phyloP scores from a whole-genome alignment of 2,113 vertebrate species.

The Sarotherodon lohbergeri region DNA sequence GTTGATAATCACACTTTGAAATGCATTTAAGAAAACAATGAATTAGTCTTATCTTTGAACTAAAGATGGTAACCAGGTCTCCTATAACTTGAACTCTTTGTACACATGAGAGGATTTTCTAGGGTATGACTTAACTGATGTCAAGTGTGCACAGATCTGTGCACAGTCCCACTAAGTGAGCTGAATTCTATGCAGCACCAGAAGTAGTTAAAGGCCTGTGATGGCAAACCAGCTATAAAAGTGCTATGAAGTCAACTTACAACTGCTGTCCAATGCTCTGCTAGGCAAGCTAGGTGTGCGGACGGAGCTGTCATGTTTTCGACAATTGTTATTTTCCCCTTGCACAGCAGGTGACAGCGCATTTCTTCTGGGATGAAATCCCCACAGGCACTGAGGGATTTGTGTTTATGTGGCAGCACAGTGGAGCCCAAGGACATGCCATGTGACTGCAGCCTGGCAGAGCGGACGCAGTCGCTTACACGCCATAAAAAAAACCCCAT shows the following conservation, averaged over 20 bases:
- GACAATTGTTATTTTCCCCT: slow-evolving; percentile 62
- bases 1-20: background rate
- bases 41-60: background rate
- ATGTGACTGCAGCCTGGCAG: slow-evolving; percentile 37
- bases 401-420: slow-evolving; percentile 57
- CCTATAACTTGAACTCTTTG: background rate
- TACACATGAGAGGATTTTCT: background rate
- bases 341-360: slow-evolving; percentile 53
- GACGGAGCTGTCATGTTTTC: slow-evolving; percentile 52
- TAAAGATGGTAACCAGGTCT: background rate
- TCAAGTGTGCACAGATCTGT: background rate
- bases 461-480: slow-evolving; percentile 15
- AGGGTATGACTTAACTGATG: background rate
- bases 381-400: slow-evolving; percentile 44
- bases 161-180: background rate
- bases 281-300: slow-evolving; percentile 10
- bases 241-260: background rate
- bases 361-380: slow-evolving; percentile 64
- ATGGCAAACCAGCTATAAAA: background rate
- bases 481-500: background rate
- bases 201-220: background rate
- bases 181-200: background rate
- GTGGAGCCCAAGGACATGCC: slow-evolving; percentile 46
- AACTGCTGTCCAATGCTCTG: background rate
- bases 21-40: background rate